phyloP scores from a whole-genome alignment of 2,888 invertebrate genomes.

The Agrotis exclamationis region DNA sequence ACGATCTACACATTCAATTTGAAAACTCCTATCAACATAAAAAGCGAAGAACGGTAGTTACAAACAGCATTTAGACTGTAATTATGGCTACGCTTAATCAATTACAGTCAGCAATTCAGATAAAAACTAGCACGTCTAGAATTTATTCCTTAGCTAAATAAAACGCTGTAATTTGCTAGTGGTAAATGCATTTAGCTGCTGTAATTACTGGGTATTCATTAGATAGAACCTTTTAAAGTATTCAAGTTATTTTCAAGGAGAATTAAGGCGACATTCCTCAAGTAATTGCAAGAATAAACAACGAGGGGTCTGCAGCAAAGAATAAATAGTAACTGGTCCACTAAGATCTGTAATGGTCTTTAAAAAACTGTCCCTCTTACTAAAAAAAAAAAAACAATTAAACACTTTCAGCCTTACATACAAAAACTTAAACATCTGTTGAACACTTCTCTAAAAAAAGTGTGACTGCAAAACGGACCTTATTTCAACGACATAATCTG shows the following conservation, averaged over 20 bases:
- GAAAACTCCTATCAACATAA: not conserved
- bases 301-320: not conserved
- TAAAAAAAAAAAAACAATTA: too few species aligned
- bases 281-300: not conserved
- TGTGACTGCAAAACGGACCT: too few species aligned
- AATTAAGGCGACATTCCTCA: slow-evolving; percentile 12
- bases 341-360: not conserved
- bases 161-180: slow-evolving; percentile 38
- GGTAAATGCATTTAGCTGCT: slow-evolving; percentile 3
- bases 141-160: slow-evolving; percentile 27
- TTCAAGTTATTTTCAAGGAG: not conserved
- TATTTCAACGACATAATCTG: too few species aligned
- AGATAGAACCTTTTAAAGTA: not conserved
- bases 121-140: slow-evolving; percentile 17
- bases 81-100: slow-evolving; percentile 28
- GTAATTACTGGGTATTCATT: not conserved
- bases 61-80: slow-evolving; percentile 32
- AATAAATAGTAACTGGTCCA: not conserved
- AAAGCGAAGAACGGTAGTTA: slow-evolving; percentile 11
- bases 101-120: slow-evolving; percentile 14
- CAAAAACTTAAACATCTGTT: too few species aligned
- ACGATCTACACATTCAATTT: not conserved
- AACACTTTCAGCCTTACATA: too few species aligned
- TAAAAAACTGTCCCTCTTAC: too few species aligned
- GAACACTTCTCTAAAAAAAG: too few species aligned